Evolutionary conservation across 2,797 vertebrate genomes (phyloP), one percentile per base, ranked within the genome.

Genomic region (Cottoperca gobio): DNA sequence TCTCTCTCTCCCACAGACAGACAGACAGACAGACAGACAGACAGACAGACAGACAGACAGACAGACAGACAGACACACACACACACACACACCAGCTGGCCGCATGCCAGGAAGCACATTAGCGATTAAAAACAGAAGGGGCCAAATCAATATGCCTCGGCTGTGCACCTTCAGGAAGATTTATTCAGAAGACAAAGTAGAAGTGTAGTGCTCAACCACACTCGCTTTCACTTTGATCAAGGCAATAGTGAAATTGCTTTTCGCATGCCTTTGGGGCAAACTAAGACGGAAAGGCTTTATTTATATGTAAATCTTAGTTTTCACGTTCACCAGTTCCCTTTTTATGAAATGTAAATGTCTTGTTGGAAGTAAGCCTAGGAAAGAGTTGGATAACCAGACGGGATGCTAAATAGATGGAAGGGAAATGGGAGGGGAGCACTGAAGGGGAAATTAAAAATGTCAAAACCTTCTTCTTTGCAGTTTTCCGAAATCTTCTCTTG

Each of bases 401-500:
- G 39, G 68, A 87, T 76, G 74, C 63, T 82, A 82, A 87, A 73
- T 21, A 86, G 77, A 87, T 16, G 10, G 68, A 78, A 62, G 28
- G 21, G 48, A 55, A 59, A 53, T 7, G 58, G 45, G 60, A 58
- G 31, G 45, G 66, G 37, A 28, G 62, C 0, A 28, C 46, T 61
- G n/a, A 55, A 58, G 33, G 49, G 57, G 40, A 81, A 87, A 70
- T 65, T 13, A 82, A 91, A n/a, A 74, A 83, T 59, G 68, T 31
- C 57, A 55, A 65, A 92, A 95, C 97, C 97, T 99, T 98, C 89
- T 97, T 99, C 90, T 99, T 97, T 0, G 94, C 96, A 4, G 94
- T 97, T 92, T 99, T 99, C 82, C 95, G 92, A 93, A 99, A 99
- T 37, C 97, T 94, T 79, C 95, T 96, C 89, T 99, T 99, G 79